Percentiles rank a stretch among this genome's conserved stretches.
phyloP scores from a whole-genome alignment of 2,888 invertebrate genomes.

The Eilema depressum region DNA sequence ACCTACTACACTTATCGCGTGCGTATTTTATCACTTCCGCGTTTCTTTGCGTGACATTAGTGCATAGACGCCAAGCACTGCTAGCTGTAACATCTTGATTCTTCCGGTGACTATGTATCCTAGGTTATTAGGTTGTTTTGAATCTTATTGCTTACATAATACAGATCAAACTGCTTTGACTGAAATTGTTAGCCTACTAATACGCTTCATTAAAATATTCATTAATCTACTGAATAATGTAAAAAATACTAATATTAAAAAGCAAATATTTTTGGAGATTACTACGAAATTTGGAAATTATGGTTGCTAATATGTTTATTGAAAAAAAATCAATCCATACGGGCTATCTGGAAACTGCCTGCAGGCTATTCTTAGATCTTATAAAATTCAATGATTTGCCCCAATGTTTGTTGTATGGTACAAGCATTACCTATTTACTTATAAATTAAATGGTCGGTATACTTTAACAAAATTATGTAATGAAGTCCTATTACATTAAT shows the following conservation, averaged over 20 bases:
- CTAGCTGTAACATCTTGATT: slow-evolving; percentile 23
- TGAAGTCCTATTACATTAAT: slow-evolving; percentile 6
- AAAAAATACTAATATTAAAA: no score
- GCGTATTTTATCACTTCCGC: slow-evolving; percentile 46
- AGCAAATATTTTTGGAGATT: no score
- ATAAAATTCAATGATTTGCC: no score
- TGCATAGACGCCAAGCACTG: slow-evolving; percentile 13
- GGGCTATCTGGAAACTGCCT: no score
- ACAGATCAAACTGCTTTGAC: neutral
- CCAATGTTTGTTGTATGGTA: no score
- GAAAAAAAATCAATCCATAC: no score
- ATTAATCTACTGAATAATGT: no score
- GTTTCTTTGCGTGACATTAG: slow-evolving; percentile 53
- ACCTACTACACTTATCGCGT: slow-evolving; percentile 35
- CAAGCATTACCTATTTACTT: no score
- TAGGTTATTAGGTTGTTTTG: neutral
- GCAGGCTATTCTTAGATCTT: no score
- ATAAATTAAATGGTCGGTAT: no score
- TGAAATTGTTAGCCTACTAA: neutral
- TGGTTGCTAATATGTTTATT: no score
- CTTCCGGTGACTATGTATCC: slow-evolving; percentile 23
- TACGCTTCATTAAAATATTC: neutral
- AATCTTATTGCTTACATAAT: neutral
- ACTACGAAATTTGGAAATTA: no score
- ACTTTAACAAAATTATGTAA: neutral